A percentile compares a stretch with the other conserved stretches of the same genome.
phyloP scores from a whole-genome alignment of 1,140 invertebrate genomes.

The Lasioglossum baleicum region DNA sequence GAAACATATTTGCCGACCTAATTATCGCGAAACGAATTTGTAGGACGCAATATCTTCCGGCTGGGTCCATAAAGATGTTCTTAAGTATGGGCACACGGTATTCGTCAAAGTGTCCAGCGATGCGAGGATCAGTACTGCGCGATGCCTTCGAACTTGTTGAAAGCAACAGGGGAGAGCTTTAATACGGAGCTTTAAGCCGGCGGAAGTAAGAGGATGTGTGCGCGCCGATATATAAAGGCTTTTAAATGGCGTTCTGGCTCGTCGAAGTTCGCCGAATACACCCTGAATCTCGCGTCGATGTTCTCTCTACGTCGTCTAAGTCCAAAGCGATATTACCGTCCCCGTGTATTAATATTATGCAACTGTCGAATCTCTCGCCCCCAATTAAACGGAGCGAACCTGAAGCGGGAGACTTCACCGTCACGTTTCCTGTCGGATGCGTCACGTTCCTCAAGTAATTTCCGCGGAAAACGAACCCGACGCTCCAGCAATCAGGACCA shows the following conservation, averaged over 20 bases:
- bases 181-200: neutral
- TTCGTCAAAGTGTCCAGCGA: neutral
- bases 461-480: neutral
- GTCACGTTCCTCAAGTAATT: neutral
- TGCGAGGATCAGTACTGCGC: neutral
- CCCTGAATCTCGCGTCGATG: neutral
- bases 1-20: too few relatives aligned
- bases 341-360: constrained; percentile 1
- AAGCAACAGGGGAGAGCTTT: neutral
- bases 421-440: neutral
- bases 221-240: neutral
- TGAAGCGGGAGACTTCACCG: neutral
- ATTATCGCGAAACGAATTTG: neutral
- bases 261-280: constrained; percentile 1
- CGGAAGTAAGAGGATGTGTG: neutral
- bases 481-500: neutral
- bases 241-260: neutral
- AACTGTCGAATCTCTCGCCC: neutral
- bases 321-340: neutral
- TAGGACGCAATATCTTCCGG: neutral
- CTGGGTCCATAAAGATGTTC: neutral
- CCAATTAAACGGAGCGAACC: neutral
- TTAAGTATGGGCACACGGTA: neutral
- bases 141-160: neutral
- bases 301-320: neutral